Base-by-base conservation (phyloP, 2,113 vertebrate genomes). In the Haplochromis burtoni region DNA sequence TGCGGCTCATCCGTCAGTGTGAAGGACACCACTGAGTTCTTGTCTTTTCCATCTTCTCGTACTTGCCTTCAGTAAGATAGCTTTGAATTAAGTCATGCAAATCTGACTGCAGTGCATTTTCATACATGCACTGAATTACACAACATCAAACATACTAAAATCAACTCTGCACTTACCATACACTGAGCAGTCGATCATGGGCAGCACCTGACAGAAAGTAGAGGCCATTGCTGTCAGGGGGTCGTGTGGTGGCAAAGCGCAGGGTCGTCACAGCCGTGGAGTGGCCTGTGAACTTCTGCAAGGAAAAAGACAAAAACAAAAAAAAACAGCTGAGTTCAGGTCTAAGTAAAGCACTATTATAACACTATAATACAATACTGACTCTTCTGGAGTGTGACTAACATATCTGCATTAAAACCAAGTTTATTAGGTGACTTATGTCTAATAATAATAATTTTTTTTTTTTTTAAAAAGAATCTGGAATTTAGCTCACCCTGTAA, bases 221-320 rank as follows among this genome's bases (percentile, higher is more conserved):
- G 71, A 99, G 97, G 19, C 98, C 98, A 24, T 98, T 97, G 93
- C 98, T 97, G 89, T 97, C 98, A 7, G 97, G 94, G 55, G 98
- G 97, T 91, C 97, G 96, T 3, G 97, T 94, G 80, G 98, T 98
- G 83, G 97, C 97, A 89, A 99, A 99, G 89, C 93, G 94, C 92
- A 99, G 97, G 68, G 97, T 98, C 86, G 98, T 98, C 92, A 99
- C 97, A 79, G 98, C 97, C 1, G 98, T 97, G 24, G 98, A 97
- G 85, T 99, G 99, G 82, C 99, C 99, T 85, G 99, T 99, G 96
- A 99, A 99, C 95, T 97, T 97, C 98, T 99, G 87, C 59, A 87
- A 86, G 79, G 63, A 81, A 8, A 83, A 31, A 31, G n/a, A 54
- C 13, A 33, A 8, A 26, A 1, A 54, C 19, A 33, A 12, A 26